Percentiles rank a stretch among this genome's conserved stretches.
Conservation (phyloP, 1,140 invertebrate genomes). For the Tetraneura akinire region DNA sequence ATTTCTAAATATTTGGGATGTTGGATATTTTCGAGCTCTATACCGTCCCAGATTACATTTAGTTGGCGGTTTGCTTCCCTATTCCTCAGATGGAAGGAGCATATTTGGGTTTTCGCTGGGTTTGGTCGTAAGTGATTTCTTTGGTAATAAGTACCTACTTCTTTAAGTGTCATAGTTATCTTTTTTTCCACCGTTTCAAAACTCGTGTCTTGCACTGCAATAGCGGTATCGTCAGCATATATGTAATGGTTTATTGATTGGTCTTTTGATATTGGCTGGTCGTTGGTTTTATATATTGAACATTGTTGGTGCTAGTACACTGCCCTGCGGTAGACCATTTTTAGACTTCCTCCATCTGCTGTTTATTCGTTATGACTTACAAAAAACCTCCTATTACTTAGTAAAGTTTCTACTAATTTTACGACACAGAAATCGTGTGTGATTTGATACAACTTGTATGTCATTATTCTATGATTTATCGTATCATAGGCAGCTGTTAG, state of each 20-base stretch:
- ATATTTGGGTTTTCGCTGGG: slow-evolving; percentile 11
- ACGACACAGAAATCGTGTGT: slow-evolving; percentile 7
- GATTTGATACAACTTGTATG: background rate
- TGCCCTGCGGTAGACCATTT: slow-evolving; percentile 31
- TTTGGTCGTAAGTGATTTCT: slow-evolving; percentile 15
- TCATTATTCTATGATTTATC: background rate
- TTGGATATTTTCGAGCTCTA: background rate
- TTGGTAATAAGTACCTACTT: slow-evolving; percentile 2
- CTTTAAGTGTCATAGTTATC: background rate
- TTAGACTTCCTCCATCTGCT: slow-evolving; percentile 6
- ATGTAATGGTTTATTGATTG: slow-evolving; percentile 42
- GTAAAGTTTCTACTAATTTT: slow-evolving; percentile 7
- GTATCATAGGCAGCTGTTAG: background rate
- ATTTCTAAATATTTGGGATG: background rate
- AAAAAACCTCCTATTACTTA: background rate
- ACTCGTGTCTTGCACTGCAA: background rate
- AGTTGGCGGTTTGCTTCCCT: slow-evolving; percentile 62
- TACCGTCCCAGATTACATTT: slow-evolving; percentile 38
- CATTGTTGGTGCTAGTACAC: slow-evolving; percentile 16
- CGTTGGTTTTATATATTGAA: slow-evolving; percentile 56
- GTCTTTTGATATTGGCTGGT: slow-evolving; percentile 44
- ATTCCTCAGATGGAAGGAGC: slow-evolving; percentile 59
- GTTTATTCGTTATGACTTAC: slow-evolving; percentile 1
- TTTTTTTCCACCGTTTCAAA: slow-evolving; percentile 38
- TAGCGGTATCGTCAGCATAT: slow-evolving; percentile 43